Base-by-base conservation (phyloP, 1,140 invertebrate species). In the Bombus haemorrhoidalis region DNA sequence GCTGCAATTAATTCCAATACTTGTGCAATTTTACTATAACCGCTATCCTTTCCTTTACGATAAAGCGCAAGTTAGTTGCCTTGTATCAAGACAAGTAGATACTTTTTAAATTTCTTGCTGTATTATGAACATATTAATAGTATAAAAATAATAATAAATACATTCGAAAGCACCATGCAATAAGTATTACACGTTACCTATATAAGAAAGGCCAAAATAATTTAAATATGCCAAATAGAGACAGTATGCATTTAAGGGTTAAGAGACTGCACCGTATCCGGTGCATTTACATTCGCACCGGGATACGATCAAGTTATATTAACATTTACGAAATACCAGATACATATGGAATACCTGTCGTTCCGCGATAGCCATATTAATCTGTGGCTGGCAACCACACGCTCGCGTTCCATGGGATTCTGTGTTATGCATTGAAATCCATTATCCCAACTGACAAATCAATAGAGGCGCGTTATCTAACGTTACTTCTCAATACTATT, bases 281-380 rank as follows among this genome's bases (percentile, higher is more conserved):
- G 25, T 10, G 12, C 4, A 71, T 12, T 28, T 13, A 39, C 12
- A 39, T 28, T 39, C 28, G 10, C 39, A 34, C 57, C 74, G 34
- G 41, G 22, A 28, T 34, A 68, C 34, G 43, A 85, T 79, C 77
- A 59, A 79, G 34, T 79, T 59, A 57, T 41, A 81, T 71, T 73
- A 76, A 90, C 87, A 71, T 82, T 78, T 89, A 81, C 83, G 71
- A 83, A 78, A 90, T 90, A 79, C 79, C 85, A 32, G 43, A 64
- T 59, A 77, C 76, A 86, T 72, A 64, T 87, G 87, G 85, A 78
- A 75, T 87, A 79, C 39, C 64, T 82, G 59, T 32, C 79, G 71
- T 86, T 73, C 73, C 85, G 62, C 87, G 89, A 90, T 88, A 75
- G 80, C 62, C 85, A 87, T 89, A 89, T 90, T 90, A 90, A 90